Percentiles rank a stretch among this genome's conserved stretches.
These are phyloP conservation scores for Trichogramma dendrolimi DNA, from an alignment of 2,888 invertebrate genomes.

Conservation along the genomic window DNA sequence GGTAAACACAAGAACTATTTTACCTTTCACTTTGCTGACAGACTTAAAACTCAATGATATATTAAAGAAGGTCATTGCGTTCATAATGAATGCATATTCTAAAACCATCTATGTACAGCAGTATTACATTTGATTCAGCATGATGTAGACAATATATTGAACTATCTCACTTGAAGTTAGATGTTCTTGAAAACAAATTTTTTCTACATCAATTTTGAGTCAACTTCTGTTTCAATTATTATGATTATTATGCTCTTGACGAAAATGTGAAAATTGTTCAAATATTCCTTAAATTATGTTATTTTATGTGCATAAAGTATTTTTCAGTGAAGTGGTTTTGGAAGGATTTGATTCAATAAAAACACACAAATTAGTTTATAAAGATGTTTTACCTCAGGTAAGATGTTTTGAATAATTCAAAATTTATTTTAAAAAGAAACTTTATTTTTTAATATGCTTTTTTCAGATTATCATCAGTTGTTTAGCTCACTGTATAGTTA, in stretches of 20 bases:
- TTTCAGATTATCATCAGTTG: conserved; percentile 52
- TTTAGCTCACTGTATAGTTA: conserved; percentile 53
- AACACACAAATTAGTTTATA: conserved; percentile 25
- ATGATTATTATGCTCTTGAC: conserved; percentile 4
- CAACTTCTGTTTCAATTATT: conserved; percentile 3
- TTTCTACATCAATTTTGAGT: conserved; percentile 1
- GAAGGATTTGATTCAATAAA: conserved; percentile 27
- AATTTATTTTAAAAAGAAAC: not conserved
- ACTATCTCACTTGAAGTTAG: conserved; percentile 6
- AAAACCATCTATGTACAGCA: conserved; percentile 8
- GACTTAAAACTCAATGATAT: conserved; percentile 5
- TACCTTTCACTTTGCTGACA: conserved; percentile 12
- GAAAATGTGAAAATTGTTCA: conserved; percentile 23
- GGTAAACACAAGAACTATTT: conserved; percentile 4
- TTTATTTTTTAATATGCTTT: conserved; percentile 9
- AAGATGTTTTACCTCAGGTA: conserved; percentile 35
- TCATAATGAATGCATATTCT: conserved; percentile 11
- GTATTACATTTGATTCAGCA: conserved; percentile 14
- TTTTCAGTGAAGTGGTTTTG: conserved; percentile 33
- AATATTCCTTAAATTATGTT: conserved; percentile 26
- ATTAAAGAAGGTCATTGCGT: conserved; percentile 18
- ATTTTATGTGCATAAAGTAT: conserved; percentile 30
- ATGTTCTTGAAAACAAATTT: not conserved
- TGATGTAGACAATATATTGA: conserved; percentile 6
- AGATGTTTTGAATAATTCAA: not conserved